Evolutionary conservation across 2,113 vertebrate species (phyloP).

Genomic region (Limanda limanda): DNA sequence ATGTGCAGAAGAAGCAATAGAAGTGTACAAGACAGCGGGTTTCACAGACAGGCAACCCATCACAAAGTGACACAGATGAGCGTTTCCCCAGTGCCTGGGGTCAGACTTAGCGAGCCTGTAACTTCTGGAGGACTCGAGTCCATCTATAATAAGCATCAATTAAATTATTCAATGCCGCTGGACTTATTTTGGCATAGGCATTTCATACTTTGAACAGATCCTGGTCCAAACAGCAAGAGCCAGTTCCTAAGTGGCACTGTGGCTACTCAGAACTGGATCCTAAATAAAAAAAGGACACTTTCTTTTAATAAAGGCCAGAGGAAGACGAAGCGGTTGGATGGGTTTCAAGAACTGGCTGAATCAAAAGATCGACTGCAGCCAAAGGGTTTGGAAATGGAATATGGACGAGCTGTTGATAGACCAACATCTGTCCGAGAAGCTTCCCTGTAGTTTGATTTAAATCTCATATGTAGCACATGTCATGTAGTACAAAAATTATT

Average conservation of each 20-base stretch:
- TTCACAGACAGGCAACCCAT: slow-evolving; percentile 44
- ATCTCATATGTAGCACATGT: slow-evolving; percentile 10
- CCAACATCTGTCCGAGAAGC: slow-evolving; percentile 15
- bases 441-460: background rate
- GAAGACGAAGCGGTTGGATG: slow-evolving; percentile 24
- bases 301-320: slow-evolving; percentile 35
- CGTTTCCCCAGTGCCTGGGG: slow-evolving; percentile 54
- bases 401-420: slow-evolving; percentile 37
- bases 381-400: slow-evolving; percentile 19
- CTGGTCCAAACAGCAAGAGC: slow-evolving; percentile 55
- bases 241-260: slow-evolving; percentile 37
- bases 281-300: slow-evolving; percentile 11
- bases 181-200: slow-evolving; percentile 72
- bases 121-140: slow-evolving; percentile 61
- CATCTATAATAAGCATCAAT: slow-evolving; percentile 81
- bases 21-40: slow-evolving; percentile 40
- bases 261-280: slow-evolving; percentile 34
- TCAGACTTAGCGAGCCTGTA: slow-evolving; percentile 67
- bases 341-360: slow-evolving; percentile 29
- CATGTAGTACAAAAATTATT: background rate
- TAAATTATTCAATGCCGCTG: slow-evolving; percentile 75
- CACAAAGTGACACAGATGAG: slow-evolving; percentile 65
- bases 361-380: slow-evolving; percentile 18
- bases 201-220: slow-evolving; percentile 67
- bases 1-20: slow-evolving; percentile 35